Percentiles rank a stretch among this genome's conserved stretches.
Conservation (phyloP, 92 coral and sea anemone genomes). For the Desmophyllum pertusum region DNA sequence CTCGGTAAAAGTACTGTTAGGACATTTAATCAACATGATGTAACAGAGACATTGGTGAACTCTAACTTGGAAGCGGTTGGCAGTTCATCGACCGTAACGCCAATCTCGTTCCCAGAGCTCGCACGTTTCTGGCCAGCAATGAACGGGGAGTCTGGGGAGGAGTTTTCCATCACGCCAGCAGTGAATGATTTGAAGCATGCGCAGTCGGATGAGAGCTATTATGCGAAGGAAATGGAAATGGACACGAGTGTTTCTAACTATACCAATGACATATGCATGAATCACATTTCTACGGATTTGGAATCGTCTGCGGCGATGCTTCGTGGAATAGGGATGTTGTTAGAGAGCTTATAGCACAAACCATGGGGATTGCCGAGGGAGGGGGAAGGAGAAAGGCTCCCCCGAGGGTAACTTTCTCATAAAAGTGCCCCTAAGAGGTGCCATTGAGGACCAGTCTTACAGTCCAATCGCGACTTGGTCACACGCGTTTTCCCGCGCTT, state of each 20-base stretch:
- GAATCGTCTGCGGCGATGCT: slow-evolving; percentile 15
- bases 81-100: neutral
- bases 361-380: neutral
- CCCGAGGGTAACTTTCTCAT: too few relatives aligned
- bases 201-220: neutral
- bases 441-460: too few relatives aligned
- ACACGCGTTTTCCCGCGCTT: too few relatives aligned
- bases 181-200: slow-evolving; percentile 7
- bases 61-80: neutral
- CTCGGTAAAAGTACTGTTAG: neutral
- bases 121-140: neutral
- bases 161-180: neutral
- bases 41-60: neutral
- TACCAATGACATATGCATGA: slow-evolving; percentile 21
- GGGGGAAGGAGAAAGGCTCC: neutral
- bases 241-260: slow-evolving; percentile 7
- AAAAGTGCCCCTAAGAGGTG: too few relatives aligned
- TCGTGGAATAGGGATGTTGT: slow-evolving; percentile 20
- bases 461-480: too few relatives aligned
- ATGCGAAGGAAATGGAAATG: slow-evolving; percentile 13
- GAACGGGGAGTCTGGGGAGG: neutral
- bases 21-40: neutral
- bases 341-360: slow-evolving; percentile 23
- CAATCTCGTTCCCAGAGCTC: neutral
- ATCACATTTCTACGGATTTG: slow-evolving; percentile 23